A percentile compares a stretch with the other conserved stretches of the same genome.
These are phyloP conservation scores for Hydractinia symbiolongicarpus DNA, from an alignment of 30 jellyfish, hydroid and myxozoan species.

Conservation along the genomic window DNA sequence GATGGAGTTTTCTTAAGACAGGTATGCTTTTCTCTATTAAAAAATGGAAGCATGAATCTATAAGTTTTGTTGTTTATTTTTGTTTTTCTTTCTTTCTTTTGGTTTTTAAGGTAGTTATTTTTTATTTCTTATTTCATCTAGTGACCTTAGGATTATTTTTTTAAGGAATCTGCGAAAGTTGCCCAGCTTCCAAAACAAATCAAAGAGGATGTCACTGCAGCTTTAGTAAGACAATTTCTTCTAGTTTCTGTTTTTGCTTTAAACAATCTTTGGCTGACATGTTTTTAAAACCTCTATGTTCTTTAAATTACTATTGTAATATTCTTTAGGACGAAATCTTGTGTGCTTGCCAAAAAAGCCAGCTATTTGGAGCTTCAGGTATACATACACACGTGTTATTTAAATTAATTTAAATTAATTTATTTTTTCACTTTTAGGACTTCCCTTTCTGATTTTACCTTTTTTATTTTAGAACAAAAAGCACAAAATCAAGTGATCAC, in stretches of 20 bases:
- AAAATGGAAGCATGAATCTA: too few relatives aligned
- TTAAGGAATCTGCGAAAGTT: too few relatives aligned
- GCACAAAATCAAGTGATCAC: conserved; percentile 53
- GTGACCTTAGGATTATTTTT: too few relatives aligned
- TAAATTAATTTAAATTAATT: neutral
- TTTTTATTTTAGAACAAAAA: conserved; percentile 21
- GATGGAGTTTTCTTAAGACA: neutral
- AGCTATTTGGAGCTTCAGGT: conserved; percentile 4
- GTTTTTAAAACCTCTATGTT: too few relatives aligned
- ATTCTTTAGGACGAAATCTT: neutral
- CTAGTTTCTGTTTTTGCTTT: neutral
- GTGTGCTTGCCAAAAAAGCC: neutral
- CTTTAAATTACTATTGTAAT: neutral
- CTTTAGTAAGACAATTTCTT: neutral
- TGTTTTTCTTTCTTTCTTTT: too few relatives aligned
- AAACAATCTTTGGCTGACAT: too few relatives aligned
- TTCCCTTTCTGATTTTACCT: too few relatives aligned
- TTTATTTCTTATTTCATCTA: too few relatives aligned
- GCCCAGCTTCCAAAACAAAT: conserved; percentile 22
- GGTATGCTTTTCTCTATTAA: neutral
- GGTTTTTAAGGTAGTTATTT: too few relatives aligned
- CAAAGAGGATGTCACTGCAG: neutral
- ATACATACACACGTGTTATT: neutral
- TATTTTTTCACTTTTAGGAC: neutral
- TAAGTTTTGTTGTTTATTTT: too few relatives aligned